These are phyloP conservation scores for Chloroceryle aenea DNA, from an alignment of 2,113 vertebrate species.

Conservation along the genomic window DNA sequence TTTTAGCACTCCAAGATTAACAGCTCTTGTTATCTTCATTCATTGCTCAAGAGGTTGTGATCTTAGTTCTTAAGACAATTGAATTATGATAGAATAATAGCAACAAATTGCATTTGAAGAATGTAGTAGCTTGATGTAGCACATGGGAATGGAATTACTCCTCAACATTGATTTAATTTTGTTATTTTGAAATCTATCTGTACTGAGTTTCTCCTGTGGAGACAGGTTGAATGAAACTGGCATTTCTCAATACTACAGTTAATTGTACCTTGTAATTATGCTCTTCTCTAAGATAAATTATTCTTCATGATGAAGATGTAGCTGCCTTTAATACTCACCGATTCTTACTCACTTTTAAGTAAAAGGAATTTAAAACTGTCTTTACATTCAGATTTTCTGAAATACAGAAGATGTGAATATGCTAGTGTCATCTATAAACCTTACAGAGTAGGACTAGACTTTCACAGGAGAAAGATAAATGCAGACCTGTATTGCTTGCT, in stretches of 20 bases:
- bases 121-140: background rate
- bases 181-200: background rate
- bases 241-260: background rate
- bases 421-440: background rate
- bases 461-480: background rate
- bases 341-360: background rate
- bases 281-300: background rate
- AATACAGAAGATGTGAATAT: background rate
- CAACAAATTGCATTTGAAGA: slow-evolving; percentile 9
- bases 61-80: background rate
- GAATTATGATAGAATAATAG: background rate
- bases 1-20: background rate
- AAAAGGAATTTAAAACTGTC: background rate
- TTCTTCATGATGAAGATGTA: background rate
- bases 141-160: background rate
- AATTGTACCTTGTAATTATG: background rate
- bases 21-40: background rate
- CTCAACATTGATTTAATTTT: background rate
- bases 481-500: background rate
- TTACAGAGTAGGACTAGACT: background rate
- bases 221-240: background rate
- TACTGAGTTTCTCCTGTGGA: background rate
- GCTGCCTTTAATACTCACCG: background rate
- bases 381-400: background rate
- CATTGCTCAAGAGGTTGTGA: background rate